phyloP scores from a whole-genome alignment of 2,888 invertebrate genomes.

The Bugula neritina region DNA sequence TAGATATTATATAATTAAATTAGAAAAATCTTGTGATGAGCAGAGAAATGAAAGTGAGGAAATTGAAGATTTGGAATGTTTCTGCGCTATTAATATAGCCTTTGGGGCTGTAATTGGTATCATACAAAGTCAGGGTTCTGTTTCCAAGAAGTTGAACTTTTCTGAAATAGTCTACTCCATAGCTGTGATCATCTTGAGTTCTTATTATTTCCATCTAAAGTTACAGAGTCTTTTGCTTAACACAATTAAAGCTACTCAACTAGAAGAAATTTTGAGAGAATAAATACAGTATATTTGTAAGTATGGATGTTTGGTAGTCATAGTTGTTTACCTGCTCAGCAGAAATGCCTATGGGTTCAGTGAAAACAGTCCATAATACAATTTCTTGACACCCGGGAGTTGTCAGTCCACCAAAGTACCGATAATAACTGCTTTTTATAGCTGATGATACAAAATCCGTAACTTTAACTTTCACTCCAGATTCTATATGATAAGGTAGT shows the following conservation, averaged over 20 bases:
- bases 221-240: no score
- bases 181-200: not conserved
- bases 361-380: conserved; percentile 17
- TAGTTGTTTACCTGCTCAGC: conserved; percentile 22
- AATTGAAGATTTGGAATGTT: not conserved
- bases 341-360: not conserved
- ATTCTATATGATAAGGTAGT: no score
- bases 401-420: conserved; percentile 17
- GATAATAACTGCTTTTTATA: not conserved
- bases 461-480: not conserved
- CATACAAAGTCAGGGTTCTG: not conserved
- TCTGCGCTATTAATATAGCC: not conserved
- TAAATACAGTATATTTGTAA: no score
- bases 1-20: not conserved
- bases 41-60: conserved; percentile 1
- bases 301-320: no score
- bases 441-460: not conserved
- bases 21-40: not conserved
- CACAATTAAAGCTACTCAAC: no score
- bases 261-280: no score
- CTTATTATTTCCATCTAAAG: conserved; percentile 1
- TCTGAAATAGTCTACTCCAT: conserved; percentile 5
- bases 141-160: not conserved
- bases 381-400: conserved; percentile 11
- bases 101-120: not conserved